Evolutionary conservation across 2,888 invertebrate genomes (phyloP).

Genomic region (Tiphia femorata): DNA sequence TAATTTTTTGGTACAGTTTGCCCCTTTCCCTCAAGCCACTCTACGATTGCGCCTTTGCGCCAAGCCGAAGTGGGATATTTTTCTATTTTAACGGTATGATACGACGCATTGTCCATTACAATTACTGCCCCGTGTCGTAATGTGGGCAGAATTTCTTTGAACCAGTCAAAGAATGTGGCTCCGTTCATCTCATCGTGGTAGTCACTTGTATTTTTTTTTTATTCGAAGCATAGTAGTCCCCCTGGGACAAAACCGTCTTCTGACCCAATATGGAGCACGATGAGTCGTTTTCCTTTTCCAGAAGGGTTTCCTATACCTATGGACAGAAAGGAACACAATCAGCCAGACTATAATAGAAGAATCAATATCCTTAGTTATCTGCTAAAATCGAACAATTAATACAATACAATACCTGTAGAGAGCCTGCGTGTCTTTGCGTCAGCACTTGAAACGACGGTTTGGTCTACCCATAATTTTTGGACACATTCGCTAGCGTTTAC

Average conservation of each 20-base stretch:
- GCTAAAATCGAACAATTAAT: no score
- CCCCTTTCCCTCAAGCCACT: constrained; percentile 6
- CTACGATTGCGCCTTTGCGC: constrained; percentile 1
- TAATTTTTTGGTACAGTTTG: neutral
- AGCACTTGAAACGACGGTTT: neutral
- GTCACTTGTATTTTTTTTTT: constrained; percentile 21
- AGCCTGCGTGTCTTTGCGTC: neutral
- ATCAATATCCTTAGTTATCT: no score
- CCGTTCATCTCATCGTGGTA: constrained; percentile 9
- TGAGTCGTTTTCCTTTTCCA: constrained; percentile 25
- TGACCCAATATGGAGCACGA: constrained; percentile 29
- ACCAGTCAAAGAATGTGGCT: neutral
- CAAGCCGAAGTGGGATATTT: constrained; percentile 1
- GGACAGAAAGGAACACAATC: no score
- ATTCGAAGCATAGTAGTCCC: constrained; percentile 31
- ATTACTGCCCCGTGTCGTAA: constrained; percentile 7
- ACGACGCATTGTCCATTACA: constrained; percentile 6
- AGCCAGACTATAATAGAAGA: no score
- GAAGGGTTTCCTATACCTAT: neutral
- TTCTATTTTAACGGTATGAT: constrained; percentile 1
- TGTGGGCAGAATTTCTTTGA: neutral
- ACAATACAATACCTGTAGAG: no score
- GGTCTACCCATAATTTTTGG: neutral
- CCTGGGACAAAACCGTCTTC: constrained; percentile 36
- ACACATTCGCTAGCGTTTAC: neutral